Conservation (phyloP, 1,140 invertebrate species). For the Harpegnathos saltator region DNA sequence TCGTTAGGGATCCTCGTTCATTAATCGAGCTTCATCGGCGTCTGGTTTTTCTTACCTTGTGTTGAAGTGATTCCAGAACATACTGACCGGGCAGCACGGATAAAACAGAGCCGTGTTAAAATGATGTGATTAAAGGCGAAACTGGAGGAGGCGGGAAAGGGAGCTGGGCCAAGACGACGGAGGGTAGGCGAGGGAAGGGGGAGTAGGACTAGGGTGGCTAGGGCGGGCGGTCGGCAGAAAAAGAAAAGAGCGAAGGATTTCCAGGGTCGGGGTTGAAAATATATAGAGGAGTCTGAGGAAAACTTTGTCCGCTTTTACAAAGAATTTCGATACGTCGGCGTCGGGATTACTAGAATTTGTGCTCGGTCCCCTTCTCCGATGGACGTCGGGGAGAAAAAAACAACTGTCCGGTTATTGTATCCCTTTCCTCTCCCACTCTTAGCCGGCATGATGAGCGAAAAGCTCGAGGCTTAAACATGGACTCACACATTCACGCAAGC, state of each 20-base stretch:
- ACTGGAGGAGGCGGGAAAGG: slow-evolving; percentile 68
- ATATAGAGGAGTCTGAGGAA: slow-evolving; percentile 42
- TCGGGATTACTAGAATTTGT: slow-evolving; percentile 53
- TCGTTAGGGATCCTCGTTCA: slow-evolving; percentile 51
- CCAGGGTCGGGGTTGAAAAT: slow-evolving; percentile 7
- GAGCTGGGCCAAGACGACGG: slow-evolving; percentile 74
- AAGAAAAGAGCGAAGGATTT: slow-evolving; percentile 54
- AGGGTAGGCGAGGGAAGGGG: background rate
- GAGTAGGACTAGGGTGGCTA: background rate
- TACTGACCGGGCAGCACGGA: slow-evolving; percentile 92
- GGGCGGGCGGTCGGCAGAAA: slow-evolving; percentile 9
- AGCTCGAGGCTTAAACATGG: slow-evolving; percentile 79
- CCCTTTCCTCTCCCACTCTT: slow-evolving; percentile 8
- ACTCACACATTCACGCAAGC: slow-evolving; percentile 83
- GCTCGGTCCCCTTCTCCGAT: slow-evolving; percentile 18
- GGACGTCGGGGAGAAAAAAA: slow-evolving; percentile 47
- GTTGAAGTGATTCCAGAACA: slow-evolving; percentile 99
- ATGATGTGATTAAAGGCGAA: slow-evolving; percentile 81
- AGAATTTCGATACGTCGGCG: slow-evolving; percentile 57
- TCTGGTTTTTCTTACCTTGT: slow-evolving; percentile 93
- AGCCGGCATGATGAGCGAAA: slow-evolving; percentile 63
- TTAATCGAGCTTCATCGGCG: slow-evolving; percentile 61
- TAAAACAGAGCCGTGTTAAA: slow-evolving; percentile 87
- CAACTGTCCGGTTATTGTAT: slow-evolving; percentile 59
- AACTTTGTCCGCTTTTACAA: slow-evolving; percentile 39